These are phyloP conservation scores for Euzophera pinguis DNA, from an alignment of 2,888 invertebrate species.

Conservation along the genomic window DNA sequence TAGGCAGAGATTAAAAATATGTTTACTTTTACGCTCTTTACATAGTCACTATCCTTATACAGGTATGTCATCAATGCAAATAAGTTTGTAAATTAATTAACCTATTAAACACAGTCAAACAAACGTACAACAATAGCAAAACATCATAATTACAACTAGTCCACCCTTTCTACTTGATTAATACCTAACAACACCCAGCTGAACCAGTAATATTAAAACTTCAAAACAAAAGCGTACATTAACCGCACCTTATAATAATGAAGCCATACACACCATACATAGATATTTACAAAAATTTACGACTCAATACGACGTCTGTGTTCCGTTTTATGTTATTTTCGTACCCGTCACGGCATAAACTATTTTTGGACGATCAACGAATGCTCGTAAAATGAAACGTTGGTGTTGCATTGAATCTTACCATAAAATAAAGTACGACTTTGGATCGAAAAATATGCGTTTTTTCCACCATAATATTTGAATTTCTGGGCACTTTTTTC, in stretches of 20 bases:
- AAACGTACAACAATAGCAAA: neutral
- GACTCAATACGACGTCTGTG: conserved; percentile 64
- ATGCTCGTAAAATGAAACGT: conserved; percentile 63
- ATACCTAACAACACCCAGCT: conserved; percentile 13
- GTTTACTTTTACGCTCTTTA: no score
- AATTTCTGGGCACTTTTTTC: neutral
- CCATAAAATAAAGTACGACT: conserved; percentile 38
- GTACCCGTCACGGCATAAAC: conserved; percentile 65
- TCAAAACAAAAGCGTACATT: neutral
- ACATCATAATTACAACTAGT: neutral
- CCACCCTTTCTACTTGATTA: conserved; percentile 15
- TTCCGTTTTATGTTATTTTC: conserved; percentile 64
- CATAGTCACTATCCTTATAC: no score
- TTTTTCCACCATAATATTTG: neutral
- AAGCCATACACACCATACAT: conserved; percentile 29
- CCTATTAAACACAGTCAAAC: no score
- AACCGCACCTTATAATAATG: conserved; percentile 15
- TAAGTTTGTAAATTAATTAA: no score
- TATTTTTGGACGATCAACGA: conserved; percentile 58
- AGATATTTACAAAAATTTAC: conserved; percentile 60
- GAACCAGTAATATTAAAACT: neutral
- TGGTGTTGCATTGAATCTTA: conserved; percentile 64
- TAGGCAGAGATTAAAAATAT: no score
- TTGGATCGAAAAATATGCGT: neutral
- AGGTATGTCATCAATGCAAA: no score